Percentiles rank a stretch among this genome's conserved stretches.
phyloP scores from a whole-genome alignment of 2,888 invertebrate genomes.

The Anorthoa munda region DNA sequence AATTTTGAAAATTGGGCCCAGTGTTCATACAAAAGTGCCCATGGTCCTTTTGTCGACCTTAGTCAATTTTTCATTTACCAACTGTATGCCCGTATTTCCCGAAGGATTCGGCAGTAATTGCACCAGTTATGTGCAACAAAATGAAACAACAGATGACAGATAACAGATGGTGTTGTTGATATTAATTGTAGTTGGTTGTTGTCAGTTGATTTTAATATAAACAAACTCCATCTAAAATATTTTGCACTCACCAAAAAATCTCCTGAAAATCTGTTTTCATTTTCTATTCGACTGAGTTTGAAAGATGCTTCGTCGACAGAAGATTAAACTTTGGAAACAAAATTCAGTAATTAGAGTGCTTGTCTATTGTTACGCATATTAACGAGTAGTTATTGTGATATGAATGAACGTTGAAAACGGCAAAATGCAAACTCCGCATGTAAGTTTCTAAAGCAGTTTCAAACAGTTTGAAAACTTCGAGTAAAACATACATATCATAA shows the following conservation, averaged over 20 bases:
- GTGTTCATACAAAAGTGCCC: too few species aligned
- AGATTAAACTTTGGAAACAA: conserved; percentile 26
- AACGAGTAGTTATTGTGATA: neutral
- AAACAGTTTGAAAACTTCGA: neutral
- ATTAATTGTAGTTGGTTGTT: too few species aligned
- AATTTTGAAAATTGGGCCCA: too few species aligned
- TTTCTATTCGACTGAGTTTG: conserved; percentile 22
- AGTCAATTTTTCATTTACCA: too few species aligned
- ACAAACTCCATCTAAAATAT: neutral
- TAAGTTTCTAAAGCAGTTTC: neutral
- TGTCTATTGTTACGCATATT: conserved; percentile 1
- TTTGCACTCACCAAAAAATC: neutral
- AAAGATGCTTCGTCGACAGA: conserved; percentile 13
- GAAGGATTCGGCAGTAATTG: too few species aligned
- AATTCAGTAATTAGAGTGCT: conserved; percentile 30
- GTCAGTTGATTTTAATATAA: too few species aligned
- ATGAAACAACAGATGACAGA: too few species aligned
- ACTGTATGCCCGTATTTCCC: too few species aligned
- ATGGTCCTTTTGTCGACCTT: too few species aligned
- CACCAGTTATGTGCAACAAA: too few species aligned
- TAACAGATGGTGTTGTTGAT: too few species aligned
- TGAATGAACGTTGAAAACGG: neutral
- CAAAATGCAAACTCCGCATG: neutral
- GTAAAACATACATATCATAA: neutral
- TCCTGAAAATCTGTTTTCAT: conserved; percentile 20